Evolutionary conservation across 2,888 invertebrate genomes (phyloP), one percentile per base, ranked within the genome.

Genomic region (Pachymerium ferrugineum): DNA sequence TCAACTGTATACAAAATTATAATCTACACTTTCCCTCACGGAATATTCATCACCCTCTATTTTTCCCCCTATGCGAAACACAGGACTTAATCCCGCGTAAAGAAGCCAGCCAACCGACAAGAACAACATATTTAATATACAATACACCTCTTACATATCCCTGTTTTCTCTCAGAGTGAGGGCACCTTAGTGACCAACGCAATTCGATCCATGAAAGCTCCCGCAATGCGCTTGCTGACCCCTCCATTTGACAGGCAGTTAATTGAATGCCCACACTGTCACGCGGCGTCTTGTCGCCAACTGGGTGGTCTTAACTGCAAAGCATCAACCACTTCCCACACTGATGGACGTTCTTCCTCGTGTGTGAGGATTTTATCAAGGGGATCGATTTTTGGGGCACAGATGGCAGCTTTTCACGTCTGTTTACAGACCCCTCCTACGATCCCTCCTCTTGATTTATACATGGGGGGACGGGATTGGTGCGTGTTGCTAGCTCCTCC

Each of bases 261-360:
- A 47, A 47, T 47, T 47, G 47, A 47, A 47, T 47, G 47, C 47
- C 47, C 47, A 47, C n/a, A 47, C 47, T 47, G 47, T 47, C 47
- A 47, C 47, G 47, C 47, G 47, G 47, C 22, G 47, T 47, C 47
- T 22, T 47, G 47, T 47, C 47, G 1, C 47, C n/a, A 22, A 16
- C 47, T 47, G 47, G 47, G 47, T 47, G 47, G 47, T 47, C 47
- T 47, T 47, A 47, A 47, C 47, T 47, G 47, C 47, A 47, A 47
- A 47, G 47, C 47, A 22, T 47, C 47, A 47, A 47, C 47, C 22
- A 47, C 47, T n/a, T 16, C 16, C 47, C 47, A 47, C 47, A 47
- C 22, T 47, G 47, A 47, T 47, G 47, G 47, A 47, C 47, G 47
- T 16, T 47, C 19, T 38, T n/a, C n/a, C n/a, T n/a, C n/a, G 38